Evolutionary conservation across 1,140 invertebrate genomes (phyloP), one percentile per base, ranked within the genome.

Genomic region (Eriocheir sinensis): DNA sequence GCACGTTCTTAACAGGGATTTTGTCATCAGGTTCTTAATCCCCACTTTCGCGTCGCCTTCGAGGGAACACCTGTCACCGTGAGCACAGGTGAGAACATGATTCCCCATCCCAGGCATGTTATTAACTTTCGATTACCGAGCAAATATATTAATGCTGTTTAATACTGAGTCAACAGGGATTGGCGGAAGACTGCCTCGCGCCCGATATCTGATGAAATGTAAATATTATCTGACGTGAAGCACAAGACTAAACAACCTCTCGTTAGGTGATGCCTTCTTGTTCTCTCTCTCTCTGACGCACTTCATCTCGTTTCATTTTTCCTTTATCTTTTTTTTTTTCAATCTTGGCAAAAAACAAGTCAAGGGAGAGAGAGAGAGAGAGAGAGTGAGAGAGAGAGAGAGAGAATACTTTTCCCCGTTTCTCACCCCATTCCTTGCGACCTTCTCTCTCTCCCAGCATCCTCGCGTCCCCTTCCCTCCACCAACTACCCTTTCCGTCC

Each of bases 201-300:
- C 89, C 30, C 34, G 34, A 12, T 90, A 53, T 72, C 32, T 90
- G 89, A 90, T 60, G 89, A 27, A 90, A 72, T 17, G 89, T 90
- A 72, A 90, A 90, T 90, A 72, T 72, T 72, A 90, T 21, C 36
- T 34, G 15, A 90, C 30, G 48, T 36, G 48, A 38, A 90, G 89
- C 32, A 36, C 89, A 72, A 72, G 38, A 72, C 89, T 90, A 90
- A 90, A 90, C 89, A 90, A 32, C 81, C 34, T 60, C 89, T 90
- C 89, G 60, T 90, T 90, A 90, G 36, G 21, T 90, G 89, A 90
- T 90, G 89, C 89, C 89, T 90, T 90, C n/a, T n/a, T n/a, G 6
- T 12, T n/a, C n/a, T n/a, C n/a, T n/a, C n/a, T n/a, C n/a, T n/a
- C n/a, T n/a, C n/a, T n/a, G n/a, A n/a, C n/a, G n/a, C n/a, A n/a